These are phyloP conservation scores for Blennius ocellaris DNA, from an alignment of 2,113 vertebrate species.

Conservation along the genomic window DNA sequence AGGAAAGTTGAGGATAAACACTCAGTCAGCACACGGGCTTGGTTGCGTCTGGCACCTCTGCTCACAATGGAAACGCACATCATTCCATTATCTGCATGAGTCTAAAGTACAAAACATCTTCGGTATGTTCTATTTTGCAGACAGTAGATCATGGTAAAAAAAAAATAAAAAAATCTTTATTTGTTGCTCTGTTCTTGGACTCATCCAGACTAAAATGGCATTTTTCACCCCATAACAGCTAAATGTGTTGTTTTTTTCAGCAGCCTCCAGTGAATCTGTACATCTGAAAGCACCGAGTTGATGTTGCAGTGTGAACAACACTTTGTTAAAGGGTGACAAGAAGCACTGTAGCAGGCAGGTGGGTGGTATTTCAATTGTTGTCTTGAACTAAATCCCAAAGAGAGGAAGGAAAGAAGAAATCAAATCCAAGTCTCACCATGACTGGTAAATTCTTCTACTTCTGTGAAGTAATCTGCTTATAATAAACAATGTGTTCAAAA, in stretches of 20 bases:
- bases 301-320: not conserved
- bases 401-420: not conserved
- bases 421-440: no score
- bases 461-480: no score
- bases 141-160: no score
- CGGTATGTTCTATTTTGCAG: no score
- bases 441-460: no score
- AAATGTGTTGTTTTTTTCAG: no score
- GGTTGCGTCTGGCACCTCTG: conserved; percentile 1
- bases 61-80: not conserved
- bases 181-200: no score
- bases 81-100: conserved; percentile 6
- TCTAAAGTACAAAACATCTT: no score
- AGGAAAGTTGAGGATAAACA: conserved; percentile 1
- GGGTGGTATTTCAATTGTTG: not conserved
- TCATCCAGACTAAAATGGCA: no score
- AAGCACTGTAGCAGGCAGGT: not conserved
- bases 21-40: conserved; percentile 4
- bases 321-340: not conserved
- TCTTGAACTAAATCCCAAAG: not conserved
- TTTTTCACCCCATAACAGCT: not conserved
- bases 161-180: no score
- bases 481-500: no score
- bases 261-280: not conserved
- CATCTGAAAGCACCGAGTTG: not conserved